A percentile compares a stretch with the other conserved stretches of the same genome.
Conservation (phyloP, 2,113 vertebrate genomes). For the Murina feae region DNA sequence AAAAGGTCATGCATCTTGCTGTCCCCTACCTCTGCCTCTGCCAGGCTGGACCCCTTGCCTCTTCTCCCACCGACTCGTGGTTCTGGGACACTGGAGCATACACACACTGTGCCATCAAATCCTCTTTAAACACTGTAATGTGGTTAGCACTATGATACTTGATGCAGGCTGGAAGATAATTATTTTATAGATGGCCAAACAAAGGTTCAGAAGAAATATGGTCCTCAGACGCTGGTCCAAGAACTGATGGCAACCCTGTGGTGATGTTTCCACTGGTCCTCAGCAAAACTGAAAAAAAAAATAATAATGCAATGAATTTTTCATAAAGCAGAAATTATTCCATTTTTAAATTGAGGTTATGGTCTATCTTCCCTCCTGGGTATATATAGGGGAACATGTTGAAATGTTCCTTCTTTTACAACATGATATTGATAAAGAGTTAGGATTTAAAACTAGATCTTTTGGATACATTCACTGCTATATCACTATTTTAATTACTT, state of each 20-base stretch:
- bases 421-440: neutral
- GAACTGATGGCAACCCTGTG: neutral
- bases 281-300: conserved; percentile 30
- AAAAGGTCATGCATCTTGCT: neutral
- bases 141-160: neutral
- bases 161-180: neutral
- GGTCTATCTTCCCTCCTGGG: neutral
- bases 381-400: neutral
- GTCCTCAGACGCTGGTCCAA: neutral
- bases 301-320: neutral
- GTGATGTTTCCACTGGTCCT: neutral
- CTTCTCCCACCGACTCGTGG: neutral
- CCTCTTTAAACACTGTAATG: neutral
- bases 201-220: neutral
- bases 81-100: neutral
- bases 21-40: neutral
- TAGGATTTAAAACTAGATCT: conserved; percentile 6
- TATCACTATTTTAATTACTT: neutral
- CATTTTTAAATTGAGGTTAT: neutral
- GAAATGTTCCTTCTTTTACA: conserved; percentile 11
- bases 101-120: neutral
- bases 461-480: neutral
- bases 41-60: neutral
- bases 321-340: neutral
- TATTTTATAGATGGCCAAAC: neutral